Percentiles rank a stretch among this genome's conserved stretches.
These are phyloP conservation scores for Cinara cedri DNA, from an alignment of 2,888 invertebrate species.

Conservation along the genomic window DNA sequence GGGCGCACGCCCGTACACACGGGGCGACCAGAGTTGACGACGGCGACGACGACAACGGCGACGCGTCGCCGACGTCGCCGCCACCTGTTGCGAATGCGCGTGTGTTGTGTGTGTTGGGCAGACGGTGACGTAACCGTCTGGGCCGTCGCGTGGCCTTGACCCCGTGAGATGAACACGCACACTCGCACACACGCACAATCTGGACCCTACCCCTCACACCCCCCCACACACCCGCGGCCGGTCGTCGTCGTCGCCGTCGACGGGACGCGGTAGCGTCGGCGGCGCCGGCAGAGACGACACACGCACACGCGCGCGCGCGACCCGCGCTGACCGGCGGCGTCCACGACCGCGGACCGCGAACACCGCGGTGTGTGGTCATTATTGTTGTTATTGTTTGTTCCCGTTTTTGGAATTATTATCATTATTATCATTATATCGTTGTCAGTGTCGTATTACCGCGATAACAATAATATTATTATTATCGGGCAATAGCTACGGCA, in stretches of 20 bases:
- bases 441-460: too few species aligned
- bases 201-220: conserved; percentile 33
- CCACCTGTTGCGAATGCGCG: conserved; percentile 51
- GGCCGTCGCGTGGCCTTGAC: conserved; percentile 52
- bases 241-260: background rate
- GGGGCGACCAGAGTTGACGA: conserved; percentile 16
- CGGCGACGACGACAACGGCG: background rate
- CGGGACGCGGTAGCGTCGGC: background rate
- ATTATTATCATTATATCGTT: too few species aligned
- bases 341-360: conserved; percentile 14
- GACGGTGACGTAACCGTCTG: conserved; percentile 54
- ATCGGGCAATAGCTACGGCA: too few species aligned
- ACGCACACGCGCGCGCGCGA: background rate
- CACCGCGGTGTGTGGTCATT: background rate
- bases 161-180: conserved; percentile 49
- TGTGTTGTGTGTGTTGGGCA: conserved; percentile 27
- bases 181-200: conserved; percentile 26
- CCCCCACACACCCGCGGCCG: background rate
- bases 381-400: background rate
- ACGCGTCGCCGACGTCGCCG: conserved; percentile 10
- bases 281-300: conserved; percentile 23
- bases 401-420: background rate
- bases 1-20: background rate
- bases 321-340: background rate
- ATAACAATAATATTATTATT: too few species aligned